phyloP scores from a whole-genome alignment of 2,113 vertebrate species.

The Aptenodytes patagonicus region DNA sequence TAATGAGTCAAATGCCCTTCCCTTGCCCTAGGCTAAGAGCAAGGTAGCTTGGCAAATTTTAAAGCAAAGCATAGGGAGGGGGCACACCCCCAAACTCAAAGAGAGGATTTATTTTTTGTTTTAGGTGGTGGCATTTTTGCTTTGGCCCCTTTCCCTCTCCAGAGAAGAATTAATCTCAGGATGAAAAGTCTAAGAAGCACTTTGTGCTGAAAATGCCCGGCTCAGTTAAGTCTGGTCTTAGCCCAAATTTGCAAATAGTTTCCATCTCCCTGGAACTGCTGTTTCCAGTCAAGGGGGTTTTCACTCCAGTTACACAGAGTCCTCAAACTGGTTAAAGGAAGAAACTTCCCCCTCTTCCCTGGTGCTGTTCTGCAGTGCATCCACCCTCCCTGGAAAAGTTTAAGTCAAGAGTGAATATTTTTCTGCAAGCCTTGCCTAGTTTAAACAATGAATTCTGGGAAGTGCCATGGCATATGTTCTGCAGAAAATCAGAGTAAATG shows the following conservation, averaged over 20 bases:
- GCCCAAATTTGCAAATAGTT: not conserved
- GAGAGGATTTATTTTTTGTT: not conserved
- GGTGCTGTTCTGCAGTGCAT: not conserved
- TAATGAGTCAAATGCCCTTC: not conserved
- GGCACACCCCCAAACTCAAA: not conserved
- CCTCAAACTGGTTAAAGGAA: not conserved
- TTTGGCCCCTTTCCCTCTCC: not conserved
- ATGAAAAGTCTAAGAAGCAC: not conserved
- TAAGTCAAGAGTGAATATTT: not conserved
- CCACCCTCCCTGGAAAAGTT: conserved; percentile 15
- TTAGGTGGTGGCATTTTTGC: not conserved
- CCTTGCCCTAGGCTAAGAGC: not conserved
- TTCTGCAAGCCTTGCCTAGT: not conserved
- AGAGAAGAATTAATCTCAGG: not conserved
- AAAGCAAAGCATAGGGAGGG: not conserved
- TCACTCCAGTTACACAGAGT: not conserved
- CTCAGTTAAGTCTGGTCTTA: not conserved
- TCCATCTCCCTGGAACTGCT: not conserved
- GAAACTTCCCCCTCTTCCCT: not conserved
- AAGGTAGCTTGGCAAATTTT: not conserved
- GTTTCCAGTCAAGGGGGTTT: not conserved
- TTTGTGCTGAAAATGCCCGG: not conserved
- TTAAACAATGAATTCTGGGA: conserved; percentile 54
- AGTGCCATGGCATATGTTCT: conserved; percentile 39
- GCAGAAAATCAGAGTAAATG: conserved; percentile 43